Evolutionary conservation across 2,113 vertebrate genomes (phyloP), one percentile per base, ranked within the genome.

Genomic region (Saguinus imperator): DNA sequence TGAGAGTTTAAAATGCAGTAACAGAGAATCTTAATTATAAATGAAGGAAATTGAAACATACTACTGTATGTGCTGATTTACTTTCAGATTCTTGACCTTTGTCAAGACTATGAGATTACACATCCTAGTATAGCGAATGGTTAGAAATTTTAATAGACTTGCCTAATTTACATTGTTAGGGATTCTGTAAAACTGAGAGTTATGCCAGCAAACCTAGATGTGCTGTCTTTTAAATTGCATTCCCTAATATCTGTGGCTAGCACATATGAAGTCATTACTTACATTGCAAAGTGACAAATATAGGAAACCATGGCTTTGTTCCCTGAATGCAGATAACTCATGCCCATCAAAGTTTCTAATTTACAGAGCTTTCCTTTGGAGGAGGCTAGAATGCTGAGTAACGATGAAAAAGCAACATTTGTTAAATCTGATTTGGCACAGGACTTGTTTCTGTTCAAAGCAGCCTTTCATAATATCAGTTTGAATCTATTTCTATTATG

Each of bases 11-110:
- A 96, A 96, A 68, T 87, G 12, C 8, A 94, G 18, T 91, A 93
- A 89, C 50, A 37, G 91, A 83, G 75, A 89, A 37, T 85, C 93
- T 94, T 83, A 91, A 96, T 97, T 96, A 72, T 89, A 93, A 95
- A 92, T 83, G 89, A 96, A 96, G 77, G 80, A 94, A 96, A 95
- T 57, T 93, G 79, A 97, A 94, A 75, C 40, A 73, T 97, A 84
- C 14, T 89, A 83, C 70, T 94, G 7, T 94, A 91, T 77, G 84
- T 83, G 90, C 73, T 80, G 86, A 93, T 94, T 96, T 96, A 79
- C 80, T 96, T 96, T 95, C 87, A 88, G 72, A 94, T 97, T 91
- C 79, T 94, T 98, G 92, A 97, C 87, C 89, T 97, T 97, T 96
- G 89, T 91, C 73, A 95, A 89, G 83, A 95, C 52, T 97, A 97